phyloP scores from a whole-genome alignment of 2,888 invertebrate species.

The Drosophila leonis region DNA sequence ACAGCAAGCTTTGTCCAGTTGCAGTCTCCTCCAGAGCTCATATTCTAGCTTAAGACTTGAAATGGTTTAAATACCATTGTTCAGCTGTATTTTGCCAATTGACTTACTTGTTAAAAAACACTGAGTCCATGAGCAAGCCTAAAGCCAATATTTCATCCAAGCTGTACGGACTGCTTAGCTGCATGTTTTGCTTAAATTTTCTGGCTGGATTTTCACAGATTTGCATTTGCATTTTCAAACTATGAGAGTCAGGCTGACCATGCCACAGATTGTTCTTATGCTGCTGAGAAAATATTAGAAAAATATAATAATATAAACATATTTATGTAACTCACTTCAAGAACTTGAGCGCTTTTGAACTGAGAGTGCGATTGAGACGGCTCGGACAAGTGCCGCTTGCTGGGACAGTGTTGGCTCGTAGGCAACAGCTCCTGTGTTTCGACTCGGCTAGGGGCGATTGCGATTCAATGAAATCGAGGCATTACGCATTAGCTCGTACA shows the following conservation, averaged over 20 bases:
- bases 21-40: not conserved
- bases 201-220: not conserved
- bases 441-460: constrained; percentile 9
- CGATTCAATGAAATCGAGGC: not conserved
- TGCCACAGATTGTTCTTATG: constrained; percentile 3
- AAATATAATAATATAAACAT: not conserved
- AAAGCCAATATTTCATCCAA: not conserved
- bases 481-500: not conserved
- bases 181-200: constrained; percentile 13
- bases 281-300: not conserved
- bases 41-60: not conserved
- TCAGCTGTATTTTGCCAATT: not conserved
- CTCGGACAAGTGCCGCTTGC: not conserved
- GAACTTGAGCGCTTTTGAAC: not conserved
- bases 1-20: not conserved
- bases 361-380: not conserved
- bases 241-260: not conserved
- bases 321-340: constrained; percentile 12
- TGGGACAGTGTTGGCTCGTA: constrained; percentile 17
- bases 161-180: not conserved
- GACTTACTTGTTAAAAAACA: not conserved
- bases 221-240: constrained; percentile 3
- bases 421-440: constrained; percentile 9
- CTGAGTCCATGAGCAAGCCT: not conserved
- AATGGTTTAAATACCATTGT: not conserved